A percentile compares a stretch with the other conserved stretches of the same genome.
These are phyloP conservation scores for Chromobotia macracanthus DNA, from an alignment of 2,797 vertebrate species.

Conservation along the genomic window DNA sequence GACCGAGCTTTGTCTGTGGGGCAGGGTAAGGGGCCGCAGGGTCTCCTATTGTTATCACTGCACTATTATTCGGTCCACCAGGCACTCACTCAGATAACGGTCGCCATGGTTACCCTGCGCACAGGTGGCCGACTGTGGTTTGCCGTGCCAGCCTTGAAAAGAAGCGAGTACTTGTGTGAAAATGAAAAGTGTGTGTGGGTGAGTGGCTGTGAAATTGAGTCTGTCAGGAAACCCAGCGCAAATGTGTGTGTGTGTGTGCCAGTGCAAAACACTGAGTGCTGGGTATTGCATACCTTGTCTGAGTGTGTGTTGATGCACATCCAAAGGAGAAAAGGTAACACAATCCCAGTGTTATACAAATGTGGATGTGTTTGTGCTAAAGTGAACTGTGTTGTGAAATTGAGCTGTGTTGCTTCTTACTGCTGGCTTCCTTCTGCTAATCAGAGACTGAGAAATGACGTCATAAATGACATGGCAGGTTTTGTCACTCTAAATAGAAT, in stretches of 20 bases:
- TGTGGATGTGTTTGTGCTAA: conserved; percentile 21
- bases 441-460: conserved; percentile 2
- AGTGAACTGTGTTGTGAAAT: conserved; percentile 49
- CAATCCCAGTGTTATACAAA: conserved; percentile 7
- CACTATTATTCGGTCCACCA: conserved; percentile 11
- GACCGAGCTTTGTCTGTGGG: conserved; percentile 2
- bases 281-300: conserved; percentile 31
- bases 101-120: conserved; percentile 21
- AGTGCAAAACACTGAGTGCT: not conserved
- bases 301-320: conserved; percentile 59
- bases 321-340: conserved; percentile 29
- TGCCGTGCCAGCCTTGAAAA: conserved; percentile 15
- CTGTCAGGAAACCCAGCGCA: conserved; percentile 31
- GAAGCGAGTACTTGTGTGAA: conserved; percentile 26
- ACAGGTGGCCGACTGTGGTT: conserved; percentile 32
- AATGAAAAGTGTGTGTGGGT: conserved; percentile 35
- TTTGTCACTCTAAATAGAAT: not conserved
- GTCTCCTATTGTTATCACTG: conserved; percentile 24
- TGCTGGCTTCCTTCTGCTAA: conserved; percentile 10
- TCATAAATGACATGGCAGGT: not conserved
- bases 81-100: not conserved
- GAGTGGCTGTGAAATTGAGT: conserved; percentile 37
- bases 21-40: conserved; percentile 5
- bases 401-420: conserved; percentile 30
- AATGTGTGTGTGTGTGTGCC: conserved; percentile 11